These are phyloP conservation scores for Mizuhopecten yessoensis DNA, from an alignment of 1,140 invertebrate genomes.

Conservation along the genomic window DNA sequence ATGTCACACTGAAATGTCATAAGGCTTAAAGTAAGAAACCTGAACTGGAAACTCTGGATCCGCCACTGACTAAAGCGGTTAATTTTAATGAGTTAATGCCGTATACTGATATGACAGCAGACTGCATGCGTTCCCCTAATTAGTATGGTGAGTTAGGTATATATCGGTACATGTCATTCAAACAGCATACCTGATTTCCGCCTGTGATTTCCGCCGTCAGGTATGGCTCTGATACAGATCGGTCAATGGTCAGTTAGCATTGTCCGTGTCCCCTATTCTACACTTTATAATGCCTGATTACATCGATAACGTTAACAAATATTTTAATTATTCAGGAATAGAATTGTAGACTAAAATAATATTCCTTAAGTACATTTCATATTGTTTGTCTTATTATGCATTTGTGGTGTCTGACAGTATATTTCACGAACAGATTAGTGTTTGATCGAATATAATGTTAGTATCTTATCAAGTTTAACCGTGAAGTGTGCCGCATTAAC, in stretches of 20 bases:
- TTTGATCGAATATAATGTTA: not conserved
- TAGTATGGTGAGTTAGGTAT: not conserved
- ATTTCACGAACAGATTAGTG: not conserved
- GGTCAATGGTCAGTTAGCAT: not conserved
- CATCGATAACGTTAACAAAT: not conserved
- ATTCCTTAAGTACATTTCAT: not conserved
- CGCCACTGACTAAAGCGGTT: too few relatives aligned
- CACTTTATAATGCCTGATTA: not conserved
- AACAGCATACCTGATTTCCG: not conserved
- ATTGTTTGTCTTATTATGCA: not conserved
- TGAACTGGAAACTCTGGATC: too few relatives aligned
- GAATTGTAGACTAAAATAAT: not conserved
- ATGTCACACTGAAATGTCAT: too few relatives aligned
- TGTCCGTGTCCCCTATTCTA: not conserved
- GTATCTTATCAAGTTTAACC: not conserved
- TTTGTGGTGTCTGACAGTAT: not conserved
- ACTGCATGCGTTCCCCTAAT: not conserved
- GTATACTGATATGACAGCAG: not conserved
- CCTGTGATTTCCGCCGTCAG: not conserved
- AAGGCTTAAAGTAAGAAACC: too few relatives aligned
- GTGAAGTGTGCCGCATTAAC: not conserved
- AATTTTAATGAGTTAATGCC: not conserved
- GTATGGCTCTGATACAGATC: not conserved
- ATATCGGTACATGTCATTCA: conserved; percentile 4
- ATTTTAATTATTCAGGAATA: not conserved